These are phyloP conservation scores for Hymenopus coronatus DNA, from an alignment of 2,888 invertebrate species.

Conservation along the genomic window DNA sequence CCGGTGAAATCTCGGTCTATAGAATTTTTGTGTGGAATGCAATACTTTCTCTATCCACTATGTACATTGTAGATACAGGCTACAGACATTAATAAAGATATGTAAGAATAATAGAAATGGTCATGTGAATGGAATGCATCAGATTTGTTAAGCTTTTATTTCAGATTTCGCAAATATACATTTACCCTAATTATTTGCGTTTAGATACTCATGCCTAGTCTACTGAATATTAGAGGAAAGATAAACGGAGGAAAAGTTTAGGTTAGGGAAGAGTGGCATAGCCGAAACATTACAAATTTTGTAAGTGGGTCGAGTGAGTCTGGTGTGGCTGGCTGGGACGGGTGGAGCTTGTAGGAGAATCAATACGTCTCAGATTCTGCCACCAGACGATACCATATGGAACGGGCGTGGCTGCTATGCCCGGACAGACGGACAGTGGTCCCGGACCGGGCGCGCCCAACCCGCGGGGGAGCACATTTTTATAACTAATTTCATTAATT, in stretches of 20 bases:
- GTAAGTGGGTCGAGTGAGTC: not conserved
- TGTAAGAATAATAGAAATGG: no score
- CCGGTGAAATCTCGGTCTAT: no score
- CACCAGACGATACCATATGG: constrained; percentile 26
- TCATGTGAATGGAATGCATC: no score
- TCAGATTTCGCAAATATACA: no score
- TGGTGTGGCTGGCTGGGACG: not conserved
- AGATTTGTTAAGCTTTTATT: no score
- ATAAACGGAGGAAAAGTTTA: not conserved
- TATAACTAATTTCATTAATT: no score
- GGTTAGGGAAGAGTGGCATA: not conserved
- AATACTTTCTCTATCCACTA: no score
- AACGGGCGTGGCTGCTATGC: constrained; percentile 19
- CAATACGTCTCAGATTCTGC: constrained; percentile 13
- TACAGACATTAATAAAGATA: no score
- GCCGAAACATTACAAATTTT: not conserved
- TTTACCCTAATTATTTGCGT: no score
- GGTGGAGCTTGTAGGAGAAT: not conserved
- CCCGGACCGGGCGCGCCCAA: not conserved
- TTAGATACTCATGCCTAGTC: no score
- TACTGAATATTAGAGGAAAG: not conserved
- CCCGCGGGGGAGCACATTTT: not conserved
- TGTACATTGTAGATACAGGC: no score
- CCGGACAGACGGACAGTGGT: not conserved
- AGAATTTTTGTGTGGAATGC: no score